A percentile compares a stretch with the other conserved stretches of the same genome.
Conservation (phyloP, 2,113 vertebrate species). For the Psephotus haematonotus region DNA sequence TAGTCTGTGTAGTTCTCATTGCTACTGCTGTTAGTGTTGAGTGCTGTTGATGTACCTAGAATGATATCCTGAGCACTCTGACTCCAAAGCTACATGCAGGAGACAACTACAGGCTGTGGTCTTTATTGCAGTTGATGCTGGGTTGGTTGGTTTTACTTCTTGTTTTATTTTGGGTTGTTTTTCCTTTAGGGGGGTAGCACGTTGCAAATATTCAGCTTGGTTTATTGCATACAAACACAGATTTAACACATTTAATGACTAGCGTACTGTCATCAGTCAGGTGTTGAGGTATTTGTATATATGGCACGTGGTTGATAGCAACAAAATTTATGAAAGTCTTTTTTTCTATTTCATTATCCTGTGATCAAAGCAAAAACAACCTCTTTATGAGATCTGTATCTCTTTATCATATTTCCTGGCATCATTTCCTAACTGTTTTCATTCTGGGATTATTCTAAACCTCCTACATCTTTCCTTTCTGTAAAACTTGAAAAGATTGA, state of each 20-base stretch:
- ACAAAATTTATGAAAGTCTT: background rate
- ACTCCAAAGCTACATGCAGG: background rate
- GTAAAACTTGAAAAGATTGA: background rate
- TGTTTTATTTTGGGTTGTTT: background rate
- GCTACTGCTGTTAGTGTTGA: background rate
- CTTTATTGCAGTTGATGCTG: background rate
- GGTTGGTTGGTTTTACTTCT: background rate
- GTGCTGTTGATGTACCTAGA: fast-evolving
- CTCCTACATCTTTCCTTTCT: background rate
- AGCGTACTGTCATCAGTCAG: background rate
- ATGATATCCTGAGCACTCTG: background rate
- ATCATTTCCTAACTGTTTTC: too few relatives aligned
- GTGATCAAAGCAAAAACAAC: background rate
- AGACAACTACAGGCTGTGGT: background rate
- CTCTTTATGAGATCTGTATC: background rate
- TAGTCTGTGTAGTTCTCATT: background rate
- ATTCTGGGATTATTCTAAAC: background rate
- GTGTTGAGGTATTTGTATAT: background rate
- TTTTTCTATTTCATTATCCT: background rate
- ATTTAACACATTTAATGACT: background rate
- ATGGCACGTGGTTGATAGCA: background rate
- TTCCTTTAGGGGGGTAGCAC: fast-evolving
- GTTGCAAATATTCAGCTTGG: background rate
- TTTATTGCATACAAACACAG: background rate
- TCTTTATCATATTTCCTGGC: background rate